Evolutionary conservation across 2,888 invertebrate genomes (phyloP).

Genomic region (Syritta pipiens): DNA sequence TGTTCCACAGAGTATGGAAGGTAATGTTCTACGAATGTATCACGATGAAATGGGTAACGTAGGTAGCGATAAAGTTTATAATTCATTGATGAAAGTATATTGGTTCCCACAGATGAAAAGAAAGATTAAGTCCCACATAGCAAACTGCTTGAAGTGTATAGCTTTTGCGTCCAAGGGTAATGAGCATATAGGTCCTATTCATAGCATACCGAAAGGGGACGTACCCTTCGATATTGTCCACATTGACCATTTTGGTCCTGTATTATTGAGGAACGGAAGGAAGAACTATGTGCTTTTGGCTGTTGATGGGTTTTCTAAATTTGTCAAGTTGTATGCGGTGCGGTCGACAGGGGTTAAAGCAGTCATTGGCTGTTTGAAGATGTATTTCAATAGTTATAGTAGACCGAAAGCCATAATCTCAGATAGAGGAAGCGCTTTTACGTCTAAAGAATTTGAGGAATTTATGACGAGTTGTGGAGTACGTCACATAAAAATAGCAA

Average conservation of each 20-base stretch:
- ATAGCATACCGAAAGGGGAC: constrained; percentile 70
- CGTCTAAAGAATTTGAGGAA: constrained; percentile 51
- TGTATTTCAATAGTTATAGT: neutral
- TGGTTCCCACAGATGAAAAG: too few relatives aligned
- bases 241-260: constrained; percentile 42
- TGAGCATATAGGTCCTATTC: constrained; percentile 70
- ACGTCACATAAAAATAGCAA: constrained; percentile 50
- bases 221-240: constrained; percentile 68
- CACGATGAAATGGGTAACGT: constrained; percentile 42
- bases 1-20: constrained; percentile 15
- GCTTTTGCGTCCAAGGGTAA: constrained; percentile 13
- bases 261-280: constrained; percentile 29
- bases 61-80: constrained; percentile 2
- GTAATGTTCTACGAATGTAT: constrained; percentile 3
- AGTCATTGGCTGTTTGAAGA: constrained; percentile 60
- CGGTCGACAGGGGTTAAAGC: constrained; percentile 57
- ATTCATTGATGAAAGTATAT: constrained; percentile 1
- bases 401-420: neutral
- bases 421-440: constrained; percentile 56
- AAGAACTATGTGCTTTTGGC: constrained; percentile 33
- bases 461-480: constrained; percentile 48
- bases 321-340: constrained; percentile 25
- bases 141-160: constrained; percentile 35
- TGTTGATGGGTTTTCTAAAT: constrained; percentile 31
- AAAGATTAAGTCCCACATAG: too few relatives aligned